These are phyloP conservation scores for Syngnathoides biaculeatus DNA, from an alignment of 2,113 vertebrate genomes.

Conservation along the genomic window DNA sequence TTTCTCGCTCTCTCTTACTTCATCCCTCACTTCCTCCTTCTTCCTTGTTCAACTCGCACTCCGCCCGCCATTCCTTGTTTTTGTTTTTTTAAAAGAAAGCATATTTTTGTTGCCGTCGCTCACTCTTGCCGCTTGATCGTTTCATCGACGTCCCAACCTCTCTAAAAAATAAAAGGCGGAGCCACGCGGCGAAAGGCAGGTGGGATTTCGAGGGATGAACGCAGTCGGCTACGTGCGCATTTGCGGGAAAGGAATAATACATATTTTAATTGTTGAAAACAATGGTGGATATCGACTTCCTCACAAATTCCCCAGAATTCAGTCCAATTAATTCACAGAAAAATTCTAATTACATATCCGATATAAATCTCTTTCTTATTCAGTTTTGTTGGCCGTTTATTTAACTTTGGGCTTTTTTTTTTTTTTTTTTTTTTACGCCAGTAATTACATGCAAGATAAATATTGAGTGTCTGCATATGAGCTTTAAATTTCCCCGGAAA, in stretches of 20 bases:
- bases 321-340: too few relatives aligned
- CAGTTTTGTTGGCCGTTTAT: too few relatives aligned
- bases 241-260: not conserved
- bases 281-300: too few relatives aligned
- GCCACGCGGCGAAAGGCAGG: constrained; percentile 48
- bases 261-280: not conserved
- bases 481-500: too few relatives aligned
- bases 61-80: constrained; percentile 13
- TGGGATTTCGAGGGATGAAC: constrained; percentile 44
- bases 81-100: too few relatives aligned
- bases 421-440: too few relatives aligned
- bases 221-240: constrained; percentile 1
- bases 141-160: constrained; percentile 64
- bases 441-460: too few relatives aligned
- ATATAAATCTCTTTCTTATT: too few relatives aligned
- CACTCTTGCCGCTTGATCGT: constrained; percentile 35
- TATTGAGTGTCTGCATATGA: too few relatives aligned
- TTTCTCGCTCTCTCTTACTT: constrained; percentile 26
- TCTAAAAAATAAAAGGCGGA: constrained; percentile 70
- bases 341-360: too few relatives aligned
- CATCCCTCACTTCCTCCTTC: constrained; percentile 27
- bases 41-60: constrained; percentile 29
- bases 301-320: too few relatives aligned
- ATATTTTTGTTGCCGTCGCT: constrained; percentile 9
- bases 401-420: too few relatives aligned